A percentile compares a stretch with the other conserved stretches of the same genome.
Evolutionary conservation across 2,797 vertebrate genomes (phyloP).

Genomic region (Eutrigla gurnardus): DNA sequence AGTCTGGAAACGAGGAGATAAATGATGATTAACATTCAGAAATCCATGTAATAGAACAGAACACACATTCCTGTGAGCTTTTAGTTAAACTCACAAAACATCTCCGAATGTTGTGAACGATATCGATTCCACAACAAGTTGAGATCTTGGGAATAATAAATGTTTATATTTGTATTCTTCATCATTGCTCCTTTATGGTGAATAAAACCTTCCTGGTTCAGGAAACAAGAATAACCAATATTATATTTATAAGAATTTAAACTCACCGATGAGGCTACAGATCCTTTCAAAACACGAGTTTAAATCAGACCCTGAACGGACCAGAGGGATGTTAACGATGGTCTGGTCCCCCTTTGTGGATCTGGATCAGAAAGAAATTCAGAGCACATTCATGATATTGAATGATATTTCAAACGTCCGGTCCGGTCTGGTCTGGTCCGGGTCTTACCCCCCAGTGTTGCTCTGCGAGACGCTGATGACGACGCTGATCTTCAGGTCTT

Average conservation of each 20-base stretch:
- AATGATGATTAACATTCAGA: neutral
- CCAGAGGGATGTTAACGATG: conserved; percentile 81
- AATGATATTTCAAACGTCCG: neutral
- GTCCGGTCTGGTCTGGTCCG: neutral
- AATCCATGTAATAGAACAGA: neutral
- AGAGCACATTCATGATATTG: neutral
- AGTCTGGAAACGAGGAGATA: conserved; percentile 56
- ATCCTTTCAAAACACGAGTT: conserved; percentile 78
- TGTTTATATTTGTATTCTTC: neutral
- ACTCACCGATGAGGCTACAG: conserved; percentile 88
- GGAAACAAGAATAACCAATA: neutral
- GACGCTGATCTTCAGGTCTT: conserved; percentile 87
- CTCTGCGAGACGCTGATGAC: conserved; percentile 85
- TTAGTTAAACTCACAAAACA: neutral
- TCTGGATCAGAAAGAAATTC: conserved; percentile 38
- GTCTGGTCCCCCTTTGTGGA: conserved; percentile 32
- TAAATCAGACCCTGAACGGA: conserved; percentile 81
- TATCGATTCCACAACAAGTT: neutral
- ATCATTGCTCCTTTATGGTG: neutral
- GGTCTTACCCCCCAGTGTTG: conserved; percentile 73
- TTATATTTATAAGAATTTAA: neutral
- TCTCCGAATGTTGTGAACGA: neutral
- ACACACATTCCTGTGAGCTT: neutral
- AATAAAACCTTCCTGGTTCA: conserved; percentile 1
- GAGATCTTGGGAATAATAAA: neutral